Conservation (phyloP, 2,888 invertebrate species). For the Agrenia bidenticulata region DNA sequence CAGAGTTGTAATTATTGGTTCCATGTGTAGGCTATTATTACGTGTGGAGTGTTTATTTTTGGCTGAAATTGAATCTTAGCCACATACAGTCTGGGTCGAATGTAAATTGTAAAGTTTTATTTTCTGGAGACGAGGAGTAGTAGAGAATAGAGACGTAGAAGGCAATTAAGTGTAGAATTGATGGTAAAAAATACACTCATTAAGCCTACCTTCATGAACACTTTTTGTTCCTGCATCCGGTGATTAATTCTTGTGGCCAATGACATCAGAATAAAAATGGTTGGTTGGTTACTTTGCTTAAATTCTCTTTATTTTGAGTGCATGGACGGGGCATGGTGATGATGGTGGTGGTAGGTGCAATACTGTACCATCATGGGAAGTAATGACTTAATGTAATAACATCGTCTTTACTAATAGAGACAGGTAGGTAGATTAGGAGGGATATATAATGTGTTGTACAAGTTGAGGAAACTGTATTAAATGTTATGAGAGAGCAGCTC, state of each 20-base stretch:
- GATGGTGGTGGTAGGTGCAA: constrained; percentile 14
- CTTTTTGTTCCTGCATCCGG: constrained; percentile 54
- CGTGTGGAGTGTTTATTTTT: constrained; percentile 3
- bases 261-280: constrained; percentile 53
- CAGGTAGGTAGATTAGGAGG: constrained; percentile 10
- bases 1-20: too few relatives aligned
- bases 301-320: constrained; percentile 3
- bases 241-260: constrained; percentile 54
- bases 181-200: constrained; percentile 53
- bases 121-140: constrained; percentile 31
- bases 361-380: constrained; percentile 21
- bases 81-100: not conserved
- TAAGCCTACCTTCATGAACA: constrained; percentile 52
- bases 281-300: constrained; percentile 37
- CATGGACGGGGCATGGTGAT: constrained; percentile 1
- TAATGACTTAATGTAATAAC: constrained; percentile 27
- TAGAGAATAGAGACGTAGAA: constrained; percentile 28
- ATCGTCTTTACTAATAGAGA: constrained; percentile 22
- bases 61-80: constrained; percentile 7
- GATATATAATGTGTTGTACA: not conserved
- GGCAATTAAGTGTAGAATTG: constrained; percentile 53
- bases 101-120: constrained; percentile 7
- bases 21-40: too few relatives aligned
- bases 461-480: not conserved
- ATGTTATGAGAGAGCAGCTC: constrained; percentile 4